phyloP scores from a whole-genome alignment of 2,113 vertebrate genomes.

The Coptodon bakossiorum region DNA sequence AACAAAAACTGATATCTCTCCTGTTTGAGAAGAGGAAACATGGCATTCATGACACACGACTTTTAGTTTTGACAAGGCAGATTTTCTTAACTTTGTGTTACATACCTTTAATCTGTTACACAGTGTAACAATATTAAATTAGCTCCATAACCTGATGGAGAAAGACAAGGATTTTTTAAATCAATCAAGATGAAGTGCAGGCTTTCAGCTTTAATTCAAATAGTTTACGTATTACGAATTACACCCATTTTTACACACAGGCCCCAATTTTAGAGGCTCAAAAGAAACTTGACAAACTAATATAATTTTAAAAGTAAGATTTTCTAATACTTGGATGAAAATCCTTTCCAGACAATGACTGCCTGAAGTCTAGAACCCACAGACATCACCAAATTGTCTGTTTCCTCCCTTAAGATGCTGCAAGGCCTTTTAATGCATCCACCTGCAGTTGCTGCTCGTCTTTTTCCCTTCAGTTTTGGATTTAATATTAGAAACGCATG shows the following conservation, averaged over 20 bases:
- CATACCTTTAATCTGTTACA: not conserved
- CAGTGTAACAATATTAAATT: not conserved
- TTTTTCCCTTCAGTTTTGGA: not conserved
- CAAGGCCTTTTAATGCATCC: not conserved
- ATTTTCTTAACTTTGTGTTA: not conserved
- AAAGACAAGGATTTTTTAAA: not conserved
- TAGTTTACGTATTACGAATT: not conserved
- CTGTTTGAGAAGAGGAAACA: not conserved
- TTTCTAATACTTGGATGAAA: not conserved
- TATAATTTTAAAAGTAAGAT: not conserved
- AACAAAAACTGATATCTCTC: not conserved
- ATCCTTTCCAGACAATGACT: not conserved
- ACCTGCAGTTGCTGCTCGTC: not conserved
- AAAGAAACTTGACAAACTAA: not conserved
- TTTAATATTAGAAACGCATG: not conserved
- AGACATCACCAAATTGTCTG: not conserved
- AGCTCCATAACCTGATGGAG: not conserved
- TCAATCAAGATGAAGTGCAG: not conserved
- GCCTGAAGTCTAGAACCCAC: not conserved
- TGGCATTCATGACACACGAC: not conserved
- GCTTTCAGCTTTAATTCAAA: not conserved
- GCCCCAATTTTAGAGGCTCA: not conserved
- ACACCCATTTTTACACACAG: not conserved
- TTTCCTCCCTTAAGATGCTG: not conserved
- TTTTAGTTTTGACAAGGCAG: not conserved